Evolutionary conservation across 2,797 vertebrate genomes (phyloP).

Genomic region (Eremophila alpestris): DNA sequence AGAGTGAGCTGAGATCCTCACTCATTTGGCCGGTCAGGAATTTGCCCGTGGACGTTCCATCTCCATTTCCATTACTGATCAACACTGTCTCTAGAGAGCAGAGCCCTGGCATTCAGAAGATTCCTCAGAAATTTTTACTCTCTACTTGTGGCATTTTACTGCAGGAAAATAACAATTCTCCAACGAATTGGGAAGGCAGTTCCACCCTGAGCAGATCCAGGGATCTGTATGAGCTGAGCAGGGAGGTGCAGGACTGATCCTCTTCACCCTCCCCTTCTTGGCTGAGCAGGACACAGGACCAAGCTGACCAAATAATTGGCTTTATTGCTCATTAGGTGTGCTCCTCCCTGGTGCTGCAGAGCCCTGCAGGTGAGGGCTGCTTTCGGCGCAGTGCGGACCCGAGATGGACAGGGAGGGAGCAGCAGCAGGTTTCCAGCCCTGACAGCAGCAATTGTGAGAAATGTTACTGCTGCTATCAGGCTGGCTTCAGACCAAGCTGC

Average conservation of each 20-base stretch:
- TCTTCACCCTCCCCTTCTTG: rapidly evolving
- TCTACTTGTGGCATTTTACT: neutral
- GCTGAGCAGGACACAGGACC: neutral
- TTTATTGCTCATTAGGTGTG: neutral
- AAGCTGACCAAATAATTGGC: neutral
- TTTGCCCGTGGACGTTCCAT: neutral
- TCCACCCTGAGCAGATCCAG: neutral
- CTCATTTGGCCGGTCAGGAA: neutral
- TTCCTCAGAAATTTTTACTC: neutral
- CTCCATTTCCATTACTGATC: neutral
- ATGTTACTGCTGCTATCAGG: neutral
- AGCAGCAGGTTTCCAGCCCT: neutral
- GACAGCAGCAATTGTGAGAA: slow-evolving; percentile 2
- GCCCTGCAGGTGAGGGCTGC: neutral
- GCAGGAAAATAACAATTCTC: neutral
- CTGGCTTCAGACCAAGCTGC: neutral
- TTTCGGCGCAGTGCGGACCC: neutral
- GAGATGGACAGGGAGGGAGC: neutral
- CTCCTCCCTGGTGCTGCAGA: neutral
- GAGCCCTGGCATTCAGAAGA: neutral
- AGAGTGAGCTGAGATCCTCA: neutral
- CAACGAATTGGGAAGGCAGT: neutral
- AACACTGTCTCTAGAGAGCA: neutral
- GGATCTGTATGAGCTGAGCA: neutral
- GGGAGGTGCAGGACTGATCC: neutral